Conservation (phyloP, 1,140 invertebrate genomes). For the Saccostrea glomerata region DNA sequence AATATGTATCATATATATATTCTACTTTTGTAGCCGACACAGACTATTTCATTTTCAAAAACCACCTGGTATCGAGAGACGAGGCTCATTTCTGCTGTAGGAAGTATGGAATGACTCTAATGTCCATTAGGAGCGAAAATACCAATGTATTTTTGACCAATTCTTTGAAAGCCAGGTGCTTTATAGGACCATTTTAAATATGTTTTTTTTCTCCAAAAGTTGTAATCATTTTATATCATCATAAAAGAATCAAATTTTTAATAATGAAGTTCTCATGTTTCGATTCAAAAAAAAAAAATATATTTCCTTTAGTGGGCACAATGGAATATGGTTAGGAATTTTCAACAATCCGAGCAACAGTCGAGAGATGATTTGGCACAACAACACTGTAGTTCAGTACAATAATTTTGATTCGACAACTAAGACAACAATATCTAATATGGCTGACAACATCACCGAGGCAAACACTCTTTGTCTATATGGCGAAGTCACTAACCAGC, state of each 20-base stretch:
- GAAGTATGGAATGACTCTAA: constrained; percentile 45
- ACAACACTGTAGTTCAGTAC: constrained; percentile 24
- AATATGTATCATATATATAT: neutral
- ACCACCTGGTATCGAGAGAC: constrained; percentile 33
- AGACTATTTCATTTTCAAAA: constrained; percentile 29
- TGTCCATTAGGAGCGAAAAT: neutral
- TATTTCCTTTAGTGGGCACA: neutral
- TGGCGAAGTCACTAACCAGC: constrained; percentile 26
- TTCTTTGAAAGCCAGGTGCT: neutral
- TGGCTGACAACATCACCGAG: constrained; percentile 3
- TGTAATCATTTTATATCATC: neutral
- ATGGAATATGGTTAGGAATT: constrained; percentile 13
- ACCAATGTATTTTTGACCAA: neutral
- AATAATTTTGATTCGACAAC: constrained; percentile 16
- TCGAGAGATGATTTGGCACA: neutral
- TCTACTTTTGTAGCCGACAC: neutral
- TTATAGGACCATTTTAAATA: too few species aligned
- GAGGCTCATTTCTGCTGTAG: constrained; percentile 48
- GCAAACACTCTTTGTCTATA: constrained; percentile 33
- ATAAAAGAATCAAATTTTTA: neutral
- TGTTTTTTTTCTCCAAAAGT: too few species aligned
- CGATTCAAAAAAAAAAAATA: neutral
- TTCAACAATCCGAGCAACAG: neutral
- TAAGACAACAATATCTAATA: neutral
- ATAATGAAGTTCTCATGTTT: neutral